phyloP scores from a whole-genome alignment of 2,113 vertebrate species.

The Tupaia tana region DNA sequence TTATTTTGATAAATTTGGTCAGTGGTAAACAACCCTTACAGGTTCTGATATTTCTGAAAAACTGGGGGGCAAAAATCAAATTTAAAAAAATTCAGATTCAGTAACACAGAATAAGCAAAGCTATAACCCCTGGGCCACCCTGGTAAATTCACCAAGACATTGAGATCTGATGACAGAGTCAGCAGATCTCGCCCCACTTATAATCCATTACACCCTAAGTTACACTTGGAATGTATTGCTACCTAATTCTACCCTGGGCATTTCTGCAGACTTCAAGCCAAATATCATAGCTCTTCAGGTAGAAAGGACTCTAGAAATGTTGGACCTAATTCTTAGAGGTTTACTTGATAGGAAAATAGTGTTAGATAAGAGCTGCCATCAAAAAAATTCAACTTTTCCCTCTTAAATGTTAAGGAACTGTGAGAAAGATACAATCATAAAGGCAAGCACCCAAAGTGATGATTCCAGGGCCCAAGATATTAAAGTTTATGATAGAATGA shows the following conservation, averaged over 20 bases:
- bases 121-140: not conserved
- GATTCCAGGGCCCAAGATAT: not conserved
- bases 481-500: constrained; percentile 28
- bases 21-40: not conserved
- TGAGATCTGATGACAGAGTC: not conserved
- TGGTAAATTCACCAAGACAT: not conserved
- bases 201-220: not conserved
- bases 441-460: not conserved
- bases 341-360: constrained; percentile 38
- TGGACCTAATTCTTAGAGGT: not conserved
- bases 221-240: not conserved
- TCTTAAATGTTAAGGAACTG: constrained; percentile 10
- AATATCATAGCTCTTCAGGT: not conserved
- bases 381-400: not conserved
- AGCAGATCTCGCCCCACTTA: not conserved
- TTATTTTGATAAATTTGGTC: constrained; percentile 5
- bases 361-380: constrained; percentile 10
- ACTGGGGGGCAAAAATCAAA: not conserved
- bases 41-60: not conserved
- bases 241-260: not conserved
- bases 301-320: constrained; percentile 13
- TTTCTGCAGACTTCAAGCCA: constrained; percentile 8
- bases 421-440: constrained; percentile 11
- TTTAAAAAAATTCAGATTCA: not conserved
- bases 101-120: not conserved